Evolutionary conservation across 1,140 invertebrate species (phyloP).

Genomic region (Mylabris phalerata): DNA sequence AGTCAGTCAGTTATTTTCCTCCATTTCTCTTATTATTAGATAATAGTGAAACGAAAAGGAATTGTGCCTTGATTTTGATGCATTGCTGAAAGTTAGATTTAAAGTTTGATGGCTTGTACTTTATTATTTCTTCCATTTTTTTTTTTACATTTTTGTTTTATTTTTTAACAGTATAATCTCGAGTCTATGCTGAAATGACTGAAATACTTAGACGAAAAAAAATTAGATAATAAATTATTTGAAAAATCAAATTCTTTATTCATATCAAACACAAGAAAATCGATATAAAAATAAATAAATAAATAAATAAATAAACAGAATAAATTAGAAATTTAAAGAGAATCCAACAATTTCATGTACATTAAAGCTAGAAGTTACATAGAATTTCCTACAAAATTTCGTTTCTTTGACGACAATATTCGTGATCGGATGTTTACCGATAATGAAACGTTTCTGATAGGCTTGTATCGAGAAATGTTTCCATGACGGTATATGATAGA

Average conservation of each 20-base stretch:
- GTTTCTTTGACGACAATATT: conserved; percentile 32
- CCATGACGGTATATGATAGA: conserved; percentile 34
- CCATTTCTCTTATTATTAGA: neutral
- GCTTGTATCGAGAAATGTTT: conserved; percentile 32
- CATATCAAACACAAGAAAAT: neutral
- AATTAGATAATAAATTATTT: neutral
- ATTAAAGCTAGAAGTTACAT: conserved; percentile 33
- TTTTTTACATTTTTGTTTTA: neutral
- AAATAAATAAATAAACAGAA: no score
- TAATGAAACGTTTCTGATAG: conserved; percentile 29
- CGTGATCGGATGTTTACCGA: conserved; percentile 35
- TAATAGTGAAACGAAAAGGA: neutral
- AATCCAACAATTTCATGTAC: conserved; percentile 33
- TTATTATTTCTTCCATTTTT: no score
- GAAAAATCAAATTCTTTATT: neutral
- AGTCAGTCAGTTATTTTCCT: neutral
- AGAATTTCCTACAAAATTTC: conserved; percentile 30
- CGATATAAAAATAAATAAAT: neutral
- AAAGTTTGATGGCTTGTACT: neutral
- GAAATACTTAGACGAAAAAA: neutral
- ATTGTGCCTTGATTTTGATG: neutral
- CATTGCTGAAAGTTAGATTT: neutral
- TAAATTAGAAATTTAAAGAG: conserved; percentile 8
- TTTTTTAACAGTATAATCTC: conserved; percentile 3
- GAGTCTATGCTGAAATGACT: conserved; percentile 23